Conservation (phyloP, 2,113 vertebrate species). For the Aphyosemion australe region DNA sequence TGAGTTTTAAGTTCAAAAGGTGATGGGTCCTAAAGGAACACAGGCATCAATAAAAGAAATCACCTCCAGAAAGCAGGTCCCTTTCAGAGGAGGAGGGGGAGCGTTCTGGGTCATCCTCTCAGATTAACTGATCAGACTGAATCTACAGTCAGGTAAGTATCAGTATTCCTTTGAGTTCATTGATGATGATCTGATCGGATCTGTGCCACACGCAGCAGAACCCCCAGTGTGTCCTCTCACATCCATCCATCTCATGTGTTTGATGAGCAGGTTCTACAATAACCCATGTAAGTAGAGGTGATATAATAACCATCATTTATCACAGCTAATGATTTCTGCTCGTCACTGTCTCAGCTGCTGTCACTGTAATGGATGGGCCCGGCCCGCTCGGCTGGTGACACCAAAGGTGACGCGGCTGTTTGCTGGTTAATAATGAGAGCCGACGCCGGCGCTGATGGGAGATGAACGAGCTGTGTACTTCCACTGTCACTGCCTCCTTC, state of each 20-base stretch:
- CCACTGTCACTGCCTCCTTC: neutral
- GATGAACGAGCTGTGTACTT: slow-evolving; percentile 38
- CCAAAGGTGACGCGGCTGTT: slow-evolving; percentile 48
- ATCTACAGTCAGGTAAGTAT: too few relatives aligned
- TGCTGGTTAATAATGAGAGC: slow-evolving; percentile 50
- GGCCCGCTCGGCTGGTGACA: slow-evolving; percentile 32
- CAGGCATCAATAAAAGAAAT: too few relatives aligned
- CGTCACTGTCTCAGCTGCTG: slow-evolving; percentile 28
- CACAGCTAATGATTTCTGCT: slow-evolving; percentile 58
- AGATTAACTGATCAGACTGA: too few relatives aligned
- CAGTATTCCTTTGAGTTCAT: neutral
- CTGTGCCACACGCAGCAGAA: neutral
- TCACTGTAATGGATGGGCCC: slow-evolving; percentile 37
- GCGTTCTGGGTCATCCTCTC: too few relatives aligned
- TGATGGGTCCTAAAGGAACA: too few relatives aligned
- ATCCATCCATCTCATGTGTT: slow-evolving; percentile 24
- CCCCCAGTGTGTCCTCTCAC: neutral
- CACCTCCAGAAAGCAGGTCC: too few relatives aligned
- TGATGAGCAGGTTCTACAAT: slow-evolving; percentile 31
- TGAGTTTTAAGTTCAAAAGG: too few relatives aligned
- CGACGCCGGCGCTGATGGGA: slow-evolving; percentile 20
- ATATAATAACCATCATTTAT: slow-evolving; percentile 57
- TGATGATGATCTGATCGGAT: neutral
- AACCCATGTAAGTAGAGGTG: slow-evolving; percentile 53
- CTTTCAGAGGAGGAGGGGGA: too few relatives aligned